phyloP scores from a whole-genome alignment of 1,140 invertebrate species.

The Stegodyphus dumicola region DNA sequence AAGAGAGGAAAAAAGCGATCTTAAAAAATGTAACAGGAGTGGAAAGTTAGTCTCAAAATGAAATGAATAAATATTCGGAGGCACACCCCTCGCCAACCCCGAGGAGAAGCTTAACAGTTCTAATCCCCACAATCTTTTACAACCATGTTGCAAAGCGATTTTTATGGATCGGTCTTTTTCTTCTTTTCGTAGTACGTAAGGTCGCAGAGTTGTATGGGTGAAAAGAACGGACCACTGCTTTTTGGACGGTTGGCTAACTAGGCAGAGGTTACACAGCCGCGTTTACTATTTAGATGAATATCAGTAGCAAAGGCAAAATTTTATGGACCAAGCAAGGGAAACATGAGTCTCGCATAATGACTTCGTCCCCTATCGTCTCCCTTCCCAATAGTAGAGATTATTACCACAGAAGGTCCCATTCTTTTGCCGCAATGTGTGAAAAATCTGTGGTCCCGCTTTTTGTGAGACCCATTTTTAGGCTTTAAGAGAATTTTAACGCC shows the following conservation, averaged over 20 bases:
- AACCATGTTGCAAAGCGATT: constrained; percentile 57
- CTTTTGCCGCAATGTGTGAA: constrained; percentile 46
- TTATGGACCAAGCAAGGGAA: constrained; percentile 52
- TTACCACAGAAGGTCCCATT: constrained; percentile 45
- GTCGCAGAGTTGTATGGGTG: background rate
- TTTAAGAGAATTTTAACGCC: no score
- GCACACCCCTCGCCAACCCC: constrained; percentile 47
- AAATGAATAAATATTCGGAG: constrained; percentile 60
- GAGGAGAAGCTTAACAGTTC: constrained; percentile 31
- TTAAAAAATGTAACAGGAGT: constrained; percentile 16
- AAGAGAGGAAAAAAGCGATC: background rate
- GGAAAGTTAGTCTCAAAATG: constrained; percentile 37
- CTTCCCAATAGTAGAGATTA: constrained; percentile 47
- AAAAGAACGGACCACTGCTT: constrained; percentile 57
- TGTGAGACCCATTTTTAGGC: background rate
- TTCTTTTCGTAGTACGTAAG: background rate
- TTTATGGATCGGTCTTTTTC: constrained; percentile 53
- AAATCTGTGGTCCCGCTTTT: constrained; percentile 11
- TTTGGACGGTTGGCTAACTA: constrained; percentile 60
- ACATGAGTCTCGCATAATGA: constrained; percentile 54
- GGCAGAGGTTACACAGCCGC: constrained; percentile 4
- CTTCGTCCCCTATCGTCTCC: constrained; percentile 2
- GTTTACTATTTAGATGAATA: constrained; percentile 43
- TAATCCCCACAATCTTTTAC: constrained; percentile 60
- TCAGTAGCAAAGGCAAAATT: constrained; percentile 19